These are phyloP conservation scores for Drosophila subsilvestris DNA, from an alignment of 2,888 invertebrate species.

Conservation along the genomic window DNA sequence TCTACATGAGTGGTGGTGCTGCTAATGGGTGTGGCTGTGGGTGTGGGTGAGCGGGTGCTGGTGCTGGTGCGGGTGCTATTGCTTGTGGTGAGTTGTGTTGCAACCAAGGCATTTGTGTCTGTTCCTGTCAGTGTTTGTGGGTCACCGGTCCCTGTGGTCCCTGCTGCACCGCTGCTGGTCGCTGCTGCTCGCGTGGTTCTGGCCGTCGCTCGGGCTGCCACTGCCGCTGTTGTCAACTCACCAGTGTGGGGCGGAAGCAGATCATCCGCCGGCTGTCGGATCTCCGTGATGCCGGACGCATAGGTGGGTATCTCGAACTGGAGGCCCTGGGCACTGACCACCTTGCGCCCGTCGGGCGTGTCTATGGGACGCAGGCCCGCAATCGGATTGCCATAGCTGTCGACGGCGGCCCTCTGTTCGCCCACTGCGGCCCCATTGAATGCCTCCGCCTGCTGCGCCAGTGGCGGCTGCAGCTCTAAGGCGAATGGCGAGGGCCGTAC, in stretches of 20 bases:
- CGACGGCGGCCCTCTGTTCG: conserved; percentile 68
- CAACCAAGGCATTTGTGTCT: neutral
- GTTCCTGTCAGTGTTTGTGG: conserved; percentile 18
- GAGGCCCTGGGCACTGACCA: conserved; percentile 81
- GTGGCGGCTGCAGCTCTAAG: conserved; percentile 82
- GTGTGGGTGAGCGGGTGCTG: conserved; percentile 16
- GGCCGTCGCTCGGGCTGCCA: conserved; percentile 8
- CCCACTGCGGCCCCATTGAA: conserved; percentile 49
- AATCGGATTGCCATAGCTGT: conserved; percentile 84
- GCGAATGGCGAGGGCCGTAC: conserved; percentile 82
- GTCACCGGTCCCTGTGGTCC: conserved; percentile 9
- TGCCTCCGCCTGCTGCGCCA: conserved; percentile 60
- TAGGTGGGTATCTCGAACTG: conserved; percentile 84
- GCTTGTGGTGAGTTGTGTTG: conserved; percentile 43
- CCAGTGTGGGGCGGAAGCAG: conserved; percentile 83
- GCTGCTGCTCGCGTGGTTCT: conserved; percentile 13
- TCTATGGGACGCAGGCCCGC: conserved; percentile 80
- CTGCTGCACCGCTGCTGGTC: conserved; percentile 16
- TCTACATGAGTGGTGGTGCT: conserved; percentile 13
- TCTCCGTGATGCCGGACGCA: conserved; percentile 84
- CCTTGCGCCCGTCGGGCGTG: conserved; percentile 82
- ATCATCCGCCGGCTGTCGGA: conserved; percentile 82
- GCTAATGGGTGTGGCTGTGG: conserved; percentile 53
- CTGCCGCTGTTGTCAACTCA: conserved; percentile 75
- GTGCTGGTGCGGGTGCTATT: conserved; percentile 50